Evolutionary conservation across 2,888 invertebrate species (phyloP).

Genomic region (Chymomyza caudatula): DNA sequence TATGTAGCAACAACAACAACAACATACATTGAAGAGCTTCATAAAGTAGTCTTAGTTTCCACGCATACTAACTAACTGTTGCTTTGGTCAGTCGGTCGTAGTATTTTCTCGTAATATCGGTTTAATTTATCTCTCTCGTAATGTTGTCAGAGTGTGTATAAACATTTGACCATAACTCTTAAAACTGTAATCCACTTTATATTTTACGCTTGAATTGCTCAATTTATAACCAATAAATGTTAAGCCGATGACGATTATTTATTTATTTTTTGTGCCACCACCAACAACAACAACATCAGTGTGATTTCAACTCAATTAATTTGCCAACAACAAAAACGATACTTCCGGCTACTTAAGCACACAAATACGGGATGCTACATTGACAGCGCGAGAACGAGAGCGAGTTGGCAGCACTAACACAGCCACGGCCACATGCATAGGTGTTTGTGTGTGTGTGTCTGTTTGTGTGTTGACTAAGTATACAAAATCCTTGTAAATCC

Average conservation of each 20-base stretch:
- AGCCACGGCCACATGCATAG: not conserved
- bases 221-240: constrained; percentile 73
- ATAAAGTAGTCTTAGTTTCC: not conserved
- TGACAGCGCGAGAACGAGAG: not conserved
- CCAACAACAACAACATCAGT: constrained; percentile 21
- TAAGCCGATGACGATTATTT: constrained; percentile 67
- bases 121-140: constrained; percentile 48
- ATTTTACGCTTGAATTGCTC: constrained; percentile 65
- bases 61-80: too few species aligned
- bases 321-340: constrained; percentile 30
- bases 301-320: constrained; percentile 68
- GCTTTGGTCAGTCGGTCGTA: not conserved
- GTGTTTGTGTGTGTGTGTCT: not conserved
- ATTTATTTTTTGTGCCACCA: constrained; percentile 48
- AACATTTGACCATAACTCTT: constrained; percentile 39
- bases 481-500: constrained; percentile 61
- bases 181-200: constrained; percentile 72
- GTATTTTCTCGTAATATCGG: constrained; percentile 1
- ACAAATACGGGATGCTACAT: constrained; percentile 5
- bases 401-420: not conserved
- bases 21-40: not conserved
- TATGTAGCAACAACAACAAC: too few species aligned
- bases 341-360: constrained; percentile 68
- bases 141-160: constrained; percentile 11
- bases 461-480: not conserved